A percentile compares a stretch with the other conserved stretches of the same genome.
Evolutionary conservation across 2,888 invertebrate species (phyloP).

Genomic region (Heteromurus nitidus): DNA sequence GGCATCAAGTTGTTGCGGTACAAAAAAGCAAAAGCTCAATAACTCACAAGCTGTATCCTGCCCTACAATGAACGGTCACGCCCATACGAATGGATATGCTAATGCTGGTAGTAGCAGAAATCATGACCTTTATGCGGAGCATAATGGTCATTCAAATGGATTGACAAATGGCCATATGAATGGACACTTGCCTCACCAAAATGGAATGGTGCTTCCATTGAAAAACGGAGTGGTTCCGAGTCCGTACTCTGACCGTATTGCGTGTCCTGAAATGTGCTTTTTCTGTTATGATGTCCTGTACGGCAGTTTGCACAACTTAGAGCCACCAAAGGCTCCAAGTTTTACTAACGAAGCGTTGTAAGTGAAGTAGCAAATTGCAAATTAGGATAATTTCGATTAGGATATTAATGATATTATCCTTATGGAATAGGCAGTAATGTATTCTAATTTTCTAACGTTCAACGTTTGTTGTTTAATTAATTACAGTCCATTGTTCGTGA

Average conservation of each 20-base stretch:
- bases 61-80: conserved; percentile 74
- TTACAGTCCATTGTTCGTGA: conserved; percentile 96
- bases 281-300: conserved; percentile 99
- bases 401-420: too few relatives aligned
- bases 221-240: conserved; percentile 56
- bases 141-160: conserved; percentile 77
- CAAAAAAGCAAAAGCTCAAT: conserved; percentile 93
- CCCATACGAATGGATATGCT: conserved; percentile 58
- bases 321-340: conserved; percentile 91
- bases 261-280: conserved; percentile 97
- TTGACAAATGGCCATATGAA: conserved; percentile 70
- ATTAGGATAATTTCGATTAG: too few relatives aligned
- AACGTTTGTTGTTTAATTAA: neutral
- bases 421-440: too few relatives aligned
- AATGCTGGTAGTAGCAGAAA: conserved; percentile 45
- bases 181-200: conserved; percentile 62
- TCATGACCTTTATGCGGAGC: conserved; percentile 74
- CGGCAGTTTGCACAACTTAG: conserved; percentile 93
- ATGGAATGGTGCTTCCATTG: conserved; percentile 48
- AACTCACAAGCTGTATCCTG: conserved; percentile 76
- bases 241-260: conserved; percentile 78
- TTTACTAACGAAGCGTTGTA: conserved; percentile 97
- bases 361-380: too few relatives aligned
- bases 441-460: too few relatives aligned
- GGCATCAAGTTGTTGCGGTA: conserved; percentile 86